Evolutionary conservation across 2,888 invertebrate genomes (phyloP), one percentile per base, ranked within the genome.

Genomic region (Bombyx huttoni): DNA sequence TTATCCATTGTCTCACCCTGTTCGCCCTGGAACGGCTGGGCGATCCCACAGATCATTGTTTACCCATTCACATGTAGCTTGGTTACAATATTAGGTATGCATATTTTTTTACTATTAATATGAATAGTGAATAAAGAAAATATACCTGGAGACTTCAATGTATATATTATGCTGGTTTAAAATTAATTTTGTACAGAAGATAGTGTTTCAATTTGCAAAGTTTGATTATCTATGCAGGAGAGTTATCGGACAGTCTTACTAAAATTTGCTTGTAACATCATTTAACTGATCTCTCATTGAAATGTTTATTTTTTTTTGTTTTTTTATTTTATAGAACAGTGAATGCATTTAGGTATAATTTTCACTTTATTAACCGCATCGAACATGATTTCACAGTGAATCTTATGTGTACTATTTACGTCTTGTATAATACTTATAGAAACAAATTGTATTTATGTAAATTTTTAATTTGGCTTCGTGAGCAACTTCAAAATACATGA

Each of bases 71-170:
- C 86, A 75, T 79, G 77, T 86, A 86, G 87, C 86, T 87, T 86
- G 81, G 75, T 85, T 85, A 84, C 80, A 73, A 85, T 86, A 84
- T 85, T 87, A 87, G 87, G 86, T 86, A 86, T 81, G 86, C 86
- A 85, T 87, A 87, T 87, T 87, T 86, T 86, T 87, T 86, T 87
- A 87, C 84, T 81, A 78, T 85, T 79, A 81, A 78, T 73, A 51
- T 47, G 73, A 75, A 80, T 83, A 84, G 81, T 73, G 70, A 82
- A 77, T 78, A 79, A 10, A 24, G 8, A 40, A 77, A 76, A 70
- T 75, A 68, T 73, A 80, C 76, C 75, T 73, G 75, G 73, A 81
- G 76, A 81, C 77, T 76, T 78, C 78, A 81, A 78, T 86, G 85
- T 87, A 86, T 87, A 87, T 87, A 87, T 84, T 40, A 78, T 83